A percentile compares a stretch with the other conserved stretches of the same genome.
These are phyloP conservation scores for Seira sanloemensis DNA, from an alignment of 2,888 invertebrate genomes.

Conservation along the genomic window DNA sequence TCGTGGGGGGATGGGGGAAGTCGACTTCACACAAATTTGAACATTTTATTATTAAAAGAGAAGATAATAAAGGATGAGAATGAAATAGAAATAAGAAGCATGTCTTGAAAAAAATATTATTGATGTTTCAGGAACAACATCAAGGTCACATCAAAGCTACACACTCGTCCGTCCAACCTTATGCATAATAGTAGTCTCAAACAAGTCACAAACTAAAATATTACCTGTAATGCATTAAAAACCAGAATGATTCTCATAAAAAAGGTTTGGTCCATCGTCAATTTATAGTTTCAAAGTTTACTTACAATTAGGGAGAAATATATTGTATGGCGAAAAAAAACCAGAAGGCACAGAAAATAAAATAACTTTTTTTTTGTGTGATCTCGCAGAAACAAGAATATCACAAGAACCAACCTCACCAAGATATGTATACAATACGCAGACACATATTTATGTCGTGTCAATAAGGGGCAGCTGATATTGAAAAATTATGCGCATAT, in stretches of 20 bases:
- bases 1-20: not conserved
- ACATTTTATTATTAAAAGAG: not conserved
- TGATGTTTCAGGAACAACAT: slow-evolving; percentile 15
- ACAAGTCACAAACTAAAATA: not conserved
- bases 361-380: not conserved
- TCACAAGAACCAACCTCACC: not conserved
- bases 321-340: not conserved
- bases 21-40: not conserved
- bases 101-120: not conserved
- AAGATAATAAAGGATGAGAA: no score
- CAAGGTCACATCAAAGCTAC: slow-evolving; percentile 53
- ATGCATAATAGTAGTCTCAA: not conserved
- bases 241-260: not conserved
- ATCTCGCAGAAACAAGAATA: not conserved
- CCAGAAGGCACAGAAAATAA: not conserved
- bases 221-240: not conserved
- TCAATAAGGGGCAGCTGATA: slow-evolving; percentile 1
- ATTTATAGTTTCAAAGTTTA: slow-evolving; percentile 1
- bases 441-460: no score
- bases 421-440: not conserved
- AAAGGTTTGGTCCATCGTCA: slow-evolving; percentile 1
- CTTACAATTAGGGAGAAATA: not conserved
- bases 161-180: not conserved
- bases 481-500: not conserved
- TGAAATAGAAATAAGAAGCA: no score